A percentile compares a stretch with the other conserved stretches of the same genome.
These are phyloP conservation scores for Hydropsyche tenuis DNA, from an alignment of 1,140 invertebrate genomes.

Conservation along the genomic window DNA sequence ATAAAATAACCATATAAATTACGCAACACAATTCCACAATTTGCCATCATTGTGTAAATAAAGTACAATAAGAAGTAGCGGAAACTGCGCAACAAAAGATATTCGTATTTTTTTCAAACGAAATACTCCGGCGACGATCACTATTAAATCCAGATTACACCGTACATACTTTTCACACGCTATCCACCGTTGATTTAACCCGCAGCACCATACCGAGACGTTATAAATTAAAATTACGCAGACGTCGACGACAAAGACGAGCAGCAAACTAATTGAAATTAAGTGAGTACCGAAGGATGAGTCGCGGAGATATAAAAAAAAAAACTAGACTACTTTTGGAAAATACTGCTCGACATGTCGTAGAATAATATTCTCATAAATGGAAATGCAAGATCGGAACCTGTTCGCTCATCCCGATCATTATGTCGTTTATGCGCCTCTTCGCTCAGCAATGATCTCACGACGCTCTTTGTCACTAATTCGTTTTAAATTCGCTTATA, in stretches of 20 bases:
- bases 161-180: background rate
- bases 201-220: background rate
- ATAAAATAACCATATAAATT: too few relatives aligned
- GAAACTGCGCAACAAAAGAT: too few relatives aligned
- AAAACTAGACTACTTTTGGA: too few relatives aligned
- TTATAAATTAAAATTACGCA: conserved; percentile 9
- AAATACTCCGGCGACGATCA: too few relatives aligned
- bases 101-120: too few relatives aligned
- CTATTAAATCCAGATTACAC: too few relatives aligned
- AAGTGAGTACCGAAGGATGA: background rate
- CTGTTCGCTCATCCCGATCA: conserved; percentile 18
- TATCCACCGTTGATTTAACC: background rate
- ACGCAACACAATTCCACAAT: too few relatives aligned
- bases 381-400: background rate
- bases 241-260: conserved; percentile 7
- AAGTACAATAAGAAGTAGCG: too few relatives aligned
- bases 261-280: conserved; percentile 3
- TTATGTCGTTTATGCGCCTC: conserved; percentile 6
- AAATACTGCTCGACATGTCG: background rate
- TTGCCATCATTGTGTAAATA: too few relatives aligned
- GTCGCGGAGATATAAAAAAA: background rate
- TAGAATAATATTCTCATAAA: conserved; percentile 4
- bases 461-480: background rate
- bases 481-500: conserved; percentile 12
- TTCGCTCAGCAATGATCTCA: background rate